These are phyloP conservation scores for Eulemur rufifrons DNA, from an alignment of 2,113 vertebrate genomes.

Conservation along the genomic window DNA sequence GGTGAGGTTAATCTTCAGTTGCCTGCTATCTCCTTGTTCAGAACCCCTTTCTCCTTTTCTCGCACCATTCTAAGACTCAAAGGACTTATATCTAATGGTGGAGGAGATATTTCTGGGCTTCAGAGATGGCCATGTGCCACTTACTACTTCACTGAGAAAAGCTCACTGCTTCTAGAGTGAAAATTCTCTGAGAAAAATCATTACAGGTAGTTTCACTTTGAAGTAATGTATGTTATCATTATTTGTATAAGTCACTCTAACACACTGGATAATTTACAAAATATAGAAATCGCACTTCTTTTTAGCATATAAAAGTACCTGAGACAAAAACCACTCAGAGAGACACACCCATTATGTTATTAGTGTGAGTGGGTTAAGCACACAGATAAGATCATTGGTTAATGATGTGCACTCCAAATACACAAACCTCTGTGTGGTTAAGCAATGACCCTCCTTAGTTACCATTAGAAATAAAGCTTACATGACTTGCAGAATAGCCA, in stretches of 20 bases:
- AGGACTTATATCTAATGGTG: background rate
- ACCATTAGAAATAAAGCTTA: constrained; percentile 1
- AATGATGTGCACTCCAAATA: background rate
- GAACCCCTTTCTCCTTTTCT: background rate
- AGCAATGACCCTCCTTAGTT: background rate
- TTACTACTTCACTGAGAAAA: background rate
- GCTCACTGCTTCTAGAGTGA: background rate
- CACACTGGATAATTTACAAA: background rate
- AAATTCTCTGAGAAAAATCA: constrained; percentile 18
- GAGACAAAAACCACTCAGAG: background rate
- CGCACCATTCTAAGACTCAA: background rate
- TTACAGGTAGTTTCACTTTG: background rate
- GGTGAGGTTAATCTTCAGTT: background rate
- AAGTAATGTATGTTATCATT: background rate
- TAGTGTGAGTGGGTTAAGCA: background rate
- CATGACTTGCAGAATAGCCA: background rate
- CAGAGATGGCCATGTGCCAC: background rate
- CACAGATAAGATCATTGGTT: background rate
- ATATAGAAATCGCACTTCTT: background rate
- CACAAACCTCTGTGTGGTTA: background rate
- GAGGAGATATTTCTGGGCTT: background rate
- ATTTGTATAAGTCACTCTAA: background rate
- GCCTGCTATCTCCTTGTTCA: background rate
- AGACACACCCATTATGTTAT: background rate
- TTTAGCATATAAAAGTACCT: background rate